Conservation (phyloP, 2,888 invertebrate genomes). For the Myathropa florea region DNA sequence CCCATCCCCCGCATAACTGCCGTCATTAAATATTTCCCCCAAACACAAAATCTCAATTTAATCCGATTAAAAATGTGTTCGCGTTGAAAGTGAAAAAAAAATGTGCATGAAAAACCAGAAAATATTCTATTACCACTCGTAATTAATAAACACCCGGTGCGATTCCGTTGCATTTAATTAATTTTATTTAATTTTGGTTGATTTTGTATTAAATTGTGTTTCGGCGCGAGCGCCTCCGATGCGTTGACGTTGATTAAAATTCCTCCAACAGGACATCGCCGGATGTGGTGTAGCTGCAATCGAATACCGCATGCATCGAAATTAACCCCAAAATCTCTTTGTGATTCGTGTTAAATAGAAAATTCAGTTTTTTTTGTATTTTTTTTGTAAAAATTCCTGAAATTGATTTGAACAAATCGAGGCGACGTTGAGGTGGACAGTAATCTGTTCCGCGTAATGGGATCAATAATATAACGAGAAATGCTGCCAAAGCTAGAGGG, state of each 20-base stretch:
- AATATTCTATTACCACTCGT: conserved; percentile 7
- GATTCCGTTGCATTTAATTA: conserved; percentile 16
- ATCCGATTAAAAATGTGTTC: conserved; percentile 35
- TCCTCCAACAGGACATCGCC: not conserved
- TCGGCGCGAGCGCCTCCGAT: not conserved
- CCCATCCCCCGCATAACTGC: too few relatives aligned
- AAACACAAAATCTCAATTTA: conserved; percentile 6
- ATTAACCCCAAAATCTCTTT: conserved; percentile 15
- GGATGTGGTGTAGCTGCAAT: not conserved
- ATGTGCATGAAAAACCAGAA: not conserved
- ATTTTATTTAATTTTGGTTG: conserved; percentile 16
- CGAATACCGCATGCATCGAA: conserved; percentile 4
- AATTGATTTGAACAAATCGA: not conserved
- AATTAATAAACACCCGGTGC: conserved; percentile 21
- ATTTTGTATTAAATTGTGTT: not conserved
- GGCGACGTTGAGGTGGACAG: not conserved
- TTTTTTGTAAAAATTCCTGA: not conserved
- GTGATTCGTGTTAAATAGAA: not conserved
- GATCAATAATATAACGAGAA: not conserved
- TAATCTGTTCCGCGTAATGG: not conserved
- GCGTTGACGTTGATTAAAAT: conserved; percentile 34
- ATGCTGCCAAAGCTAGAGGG: not conserved
- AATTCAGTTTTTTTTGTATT: not conserved
- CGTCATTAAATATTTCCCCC: too few relatives aligned
- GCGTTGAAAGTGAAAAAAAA: not conserved